Evolutionary conservation across 2,797 vertebrate species (phyloP).

Genomic region (Coracias cyanogaster): DNA sequence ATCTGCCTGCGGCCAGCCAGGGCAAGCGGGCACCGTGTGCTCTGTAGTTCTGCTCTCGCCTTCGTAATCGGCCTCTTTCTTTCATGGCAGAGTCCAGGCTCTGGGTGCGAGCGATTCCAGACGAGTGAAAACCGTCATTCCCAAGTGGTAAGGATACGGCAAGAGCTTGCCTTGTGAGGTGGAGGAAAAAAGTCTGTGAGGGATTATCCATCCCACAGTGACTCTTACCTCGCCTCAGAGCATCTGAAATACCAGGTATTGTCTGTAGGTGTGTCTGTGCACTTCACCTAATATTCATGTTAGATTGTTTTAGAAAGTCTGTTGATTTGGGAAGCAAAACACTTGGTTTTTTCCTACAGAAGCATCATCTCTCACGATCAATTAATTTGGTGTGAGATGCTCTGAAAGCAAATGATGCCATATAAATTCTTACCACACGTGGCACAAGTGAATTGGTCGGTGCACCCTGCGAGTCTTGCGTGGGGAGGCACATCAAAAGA

Average conservation of each 20-base stretch:
- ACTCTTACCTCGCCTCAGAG: not conserved
- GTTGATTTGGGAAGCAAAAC: not conserved
- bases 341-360: not conserved
- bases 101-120: not conserved
- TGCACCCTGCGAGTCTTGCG: not conserved
- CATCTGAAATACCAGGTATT: not conserved
- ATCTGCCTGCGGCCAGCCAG: not conserved
- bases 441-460: not conserved
- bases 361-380: not conserved
- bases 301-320: not conserved
- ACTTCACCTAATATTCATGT: not conserved
- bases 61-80: not conserved
- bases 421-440: rapidly evolving
- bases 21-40: rapidly evolving
- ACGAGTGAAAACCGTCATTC: not conserved
- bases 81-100: not conserved
- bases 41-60: not conserved
- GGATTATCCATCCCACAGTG: rapidly evolving
- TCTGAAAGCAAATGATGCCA: not conserved
- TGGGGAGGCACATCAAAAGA: not conserved
- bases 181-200: not conserved
- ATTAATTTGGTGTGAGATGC: not conserved
- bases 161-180: not conserved
- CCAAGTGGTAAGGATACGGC: not conserved
- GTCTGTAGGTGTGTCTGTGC: not conserved